Conservation (phyloP, 2,113 vertebrate genomes). For the Eonycteris spelaea region DNA sequence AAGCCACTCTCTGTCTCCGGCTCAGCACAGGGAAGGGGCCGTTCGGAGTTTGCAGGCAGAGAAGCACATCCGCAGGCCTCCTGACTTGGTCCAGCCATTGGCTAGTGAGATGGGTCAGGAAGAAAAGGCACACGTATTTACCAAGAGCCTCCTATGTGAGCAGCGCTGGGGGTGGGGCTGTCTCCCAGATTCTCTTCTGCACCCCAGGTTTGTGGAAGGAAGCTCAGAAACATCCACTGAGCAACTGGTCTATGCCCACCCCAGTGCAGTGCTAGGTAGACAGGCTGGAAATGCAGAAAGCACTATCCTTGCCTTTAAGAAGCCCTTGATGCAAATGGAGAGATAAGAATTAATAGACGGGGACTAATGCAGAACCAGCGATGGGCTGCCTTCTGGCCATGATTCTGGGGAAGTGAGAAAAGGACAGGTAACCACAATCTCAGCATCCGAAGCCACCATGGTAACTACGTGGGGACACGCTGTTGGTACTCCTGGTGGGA, state of each 20-base stretch:
- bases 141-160: background rate
- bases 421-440: background rate
- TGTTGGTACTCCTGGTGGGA: background rate
- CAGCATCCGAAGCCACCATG: background rate
- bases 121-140: background rate
- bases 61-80: conserved; percentile 13
- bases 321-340: background rate
- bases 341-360: background rate
- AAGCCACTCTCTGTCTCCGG: conserved; percentile 57
- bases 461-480: rapidly evolving
- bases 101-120: background rate
- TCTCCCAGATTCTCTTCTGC: background rate
- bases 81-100: conserved; percentile 30
- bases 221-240: background rate
- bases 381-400: background rate
- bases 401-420: background rate
- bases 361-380: background rate
- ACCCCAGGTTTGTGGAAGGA: background rate
- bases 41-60: conserved; percentile 8
- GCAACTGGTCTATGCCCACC: no score
- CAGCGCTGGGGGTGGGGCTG: background rate
- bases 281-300: background rate
- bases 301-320: background rate
- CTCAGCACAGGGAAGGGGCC: conserved; percentile 57
- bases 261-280: background rate